Base-by-base conservation (phyloP, 2,113 vertebrate species). In the Cinclus cinclus region DNA sequence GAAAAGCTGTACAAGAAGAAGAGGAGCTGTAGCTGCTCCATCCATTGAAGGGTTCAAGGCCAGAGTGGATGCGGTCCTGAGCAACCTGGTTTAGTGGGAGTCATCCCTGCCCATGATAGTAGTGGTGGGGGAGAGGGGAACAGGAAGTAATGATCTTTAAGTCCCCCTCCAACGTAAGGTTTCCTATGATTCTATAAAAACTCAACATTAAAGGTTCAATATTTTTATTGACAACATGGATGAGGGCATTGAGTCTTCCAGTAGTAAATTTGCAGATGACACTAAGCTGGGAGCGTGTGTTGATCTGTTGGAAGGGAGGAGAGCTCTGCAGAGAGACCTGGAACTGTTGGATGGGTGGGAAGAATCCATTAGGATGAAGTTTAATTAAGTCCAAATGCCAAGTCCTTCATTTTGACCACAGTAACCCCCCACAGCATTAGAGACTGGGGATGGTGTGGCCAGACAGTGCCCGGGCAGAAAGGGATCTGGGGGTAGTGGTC, bases 361-460 rank as follows among this genome's bases (percentile, higher is more conserved):
- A 39, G n/a, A 60, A 16, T 11, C 44, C 15, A 76, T 2, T 11
- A 2, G 1, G 56, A 37, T 47, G 42, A 8, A 5, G 11, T 59
- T 59, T 24, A 37, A 5, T 18, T 18, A 60, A 47, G 25, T 52
- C 50, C 15, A 28, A 52, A 7, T 30, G 15, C 42, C 0, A 0
- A 35, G 27, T 47, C 15, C n/a, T 47, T 27, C 15, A 24, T 14
- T 76, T 76, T 76, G 55, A 42, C n/a, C 27, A 37, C 27, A 53
- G 30, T 16, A 53, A 50, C 15, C 50, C 6, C 16, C 9, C 30
- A 27, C 27, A 53, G 6, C 11, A 27, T 11, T 30, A 30, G 10
- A 53, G 52, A 27, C 52, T 53, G 27, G 52, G 27, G 28, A 52
- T 4, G 16, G 52, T 53, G 52, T 53, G 52, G 15, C 52, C 18